A percentile compares a stretch with the other conserved stretches of the same genome.
phyloP scores from a whole-genome alignment of 2,797 vertebrate species.

The Telmatherina bonti region DNA sequence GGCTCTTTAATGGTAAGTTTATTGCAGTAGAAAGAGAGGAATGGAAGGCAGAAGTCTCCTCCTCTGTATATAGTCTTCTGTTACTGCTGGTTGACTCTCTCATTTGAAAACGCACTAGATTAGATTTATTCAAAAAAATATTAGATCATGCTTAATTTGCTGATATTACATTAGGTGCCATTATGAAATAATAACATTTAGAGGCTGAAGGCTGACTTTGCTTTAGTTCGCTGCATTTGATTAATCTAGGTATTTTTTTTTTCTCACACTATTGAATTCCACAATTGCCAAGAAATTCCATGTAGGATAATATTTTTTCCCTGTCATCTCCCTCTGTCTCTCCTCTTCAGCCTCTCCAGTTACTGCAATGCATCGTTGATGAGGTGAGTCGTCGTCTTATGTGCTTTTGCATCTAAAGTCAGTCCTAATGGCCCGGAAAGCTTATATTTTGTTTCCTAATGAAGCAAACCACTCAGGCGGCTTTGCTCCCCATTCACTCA shows the following conservation, averaged over 20 bases:
- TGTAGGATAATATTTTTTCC: constrained; percentile 85
- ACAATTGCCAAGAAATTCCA: constrained; percentile 93
- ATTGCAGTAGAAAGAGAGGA: constrained; percentile 80
- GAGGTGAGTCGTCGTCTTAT: constrained; percentile 99
- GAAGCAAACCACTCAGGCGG: constrained; percentile 92
- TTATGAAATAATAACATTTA: constrained; percentile 95
- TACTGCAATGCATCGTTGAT: constrained; percentile 99
- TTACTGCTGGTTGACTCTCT: constrained; percentile 91
- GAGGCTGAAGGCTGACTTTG: constrained; percentile 86
- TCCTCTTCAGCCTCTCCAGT: constrained; percentile 96
- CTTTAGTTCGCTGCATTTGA: constrained; percentile 93
- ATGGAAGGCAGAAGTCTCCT: constrained; percentile 69
- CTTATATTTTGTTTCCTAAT: constrained; percentile 98
- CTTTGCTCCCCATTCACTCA: constrained; percentile 88
- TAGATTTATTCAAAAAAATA: constrained; percentile 92
- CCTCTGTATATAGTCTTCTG: constrained; percentile 86
- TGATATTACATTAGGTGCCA: constrained; percentile 95
- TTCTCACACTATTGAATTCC: constrained; percentile 98
- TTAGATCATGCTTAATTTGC: constrained; percentile 93
- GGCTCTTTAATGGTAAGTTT: constrained; percentile 99
- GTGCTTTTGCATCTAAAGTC: constrained; percentile 99
- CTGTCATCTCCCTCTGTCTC: constrained; percentile 57
- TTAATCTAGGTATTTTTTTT: constrained; percentile 93
- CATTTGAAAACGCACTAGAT: constrained; percentile 93
- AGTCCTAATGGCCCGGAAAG: constrained; percentile 99